These are phyloP conservation scores for Notiomystis cincta DNA, from an alignment of 2,113 vertebrate genomes.

Conservation along the genomic window DNA sequence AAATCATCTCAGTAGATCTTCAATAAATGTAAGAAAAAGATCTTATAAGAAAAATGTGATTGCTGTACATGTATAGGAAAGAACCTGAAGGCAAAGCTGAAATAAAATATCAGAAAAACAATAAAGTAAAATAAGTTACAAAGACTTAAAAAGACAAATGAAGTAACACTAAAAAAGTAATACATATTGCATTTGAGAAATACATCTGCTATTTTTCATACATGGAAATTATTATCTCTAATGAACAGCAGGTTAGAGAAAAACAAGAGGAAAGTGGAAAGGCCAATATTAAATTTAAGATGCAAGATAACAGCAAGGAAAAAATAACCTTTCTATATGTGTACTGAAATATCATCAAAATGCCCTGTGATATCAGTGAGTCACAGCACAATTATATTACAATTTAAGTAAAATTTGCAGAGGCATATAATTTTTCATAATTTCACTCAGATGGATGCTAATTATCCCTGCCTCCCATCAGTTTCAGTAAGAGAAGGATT, in stretches of 20 bases:
- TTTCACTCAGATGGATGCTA: not conserved
- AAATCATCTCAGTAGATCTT: not conserved
- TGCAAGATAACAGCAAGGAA: not conserved
- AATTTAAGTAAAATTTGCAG: not conserved
- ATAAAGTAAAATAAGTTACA: not conserved
- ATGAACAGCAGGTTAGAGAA: not conserved
- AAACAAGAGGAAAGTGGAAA: not conserved
- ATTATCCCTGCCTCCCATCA: not conserved
- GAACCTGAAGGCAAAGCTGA: not conserved
- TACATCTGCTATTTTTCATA: not conserved
- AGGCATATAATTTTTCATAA: not conserved
- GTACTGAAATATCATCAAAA: not conserved
- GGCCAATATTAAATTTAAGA: not conserved
- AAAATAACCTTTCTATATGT: not conserved
- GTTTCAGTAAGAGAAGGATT: not conserved
- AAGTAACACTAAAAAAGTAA: not conserved
- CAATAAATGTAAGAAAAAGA: not conserved
- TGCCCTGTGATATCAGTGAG: not conserved
- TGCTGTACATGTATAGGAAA: not conserved
- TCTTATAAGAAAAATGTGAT: not conserved
- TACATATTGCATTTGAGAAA: accelerated
- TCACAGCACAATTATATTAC: not conserved
- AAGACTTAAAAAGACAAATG: not conserved
- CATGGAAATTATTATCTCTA: not conserved
- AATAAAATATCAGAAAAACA: not conserved